phyloP scores from a whole-genome alignment of 2,797 vertebrate species.

The Lepidocolaptes lacrymiger region DNA sequence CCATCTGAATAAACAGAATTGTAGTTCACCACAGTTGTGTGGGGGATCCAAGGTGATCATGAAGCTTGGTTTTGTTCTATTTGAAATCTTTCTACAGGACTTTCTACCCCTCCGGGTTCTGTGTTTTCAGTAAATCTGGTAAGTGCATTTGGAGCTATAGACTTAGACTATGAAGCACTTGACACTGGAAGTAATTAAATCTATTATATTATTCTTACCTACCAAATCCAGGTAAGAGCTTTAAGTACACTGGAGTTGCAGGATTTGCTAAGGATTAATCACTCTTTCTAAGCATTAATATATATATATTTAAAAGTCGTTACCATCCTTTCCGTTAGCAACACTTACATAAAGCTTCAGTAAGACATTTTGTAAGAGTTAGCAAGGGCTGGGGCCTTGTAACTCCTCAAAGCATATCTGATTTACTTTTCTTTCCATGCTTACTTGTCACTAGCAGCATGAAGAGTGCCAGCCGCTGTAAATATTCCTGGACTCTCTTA shows the following conservation, averaged over 20 bases:
- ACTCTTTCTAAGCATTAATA: neutral
- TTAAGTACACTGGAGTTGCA: neutral
- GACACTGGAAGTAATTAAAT: neutral
- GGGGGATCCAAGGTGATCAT: conserved; percentile 79
- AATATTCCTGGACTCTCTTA: neutral
- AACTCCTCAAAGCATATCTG: neutral
- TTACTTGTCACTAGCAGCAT: neutral
- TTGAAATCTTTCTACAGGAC: neutral
- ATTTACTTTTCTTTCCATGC: conserved; percentile 6
- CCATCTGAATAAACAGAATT: conserved; percentile 89
- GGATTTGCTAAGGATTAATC: neutral
- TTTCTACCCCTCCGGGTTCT: neutral
- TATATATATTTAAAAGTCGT: neutral
- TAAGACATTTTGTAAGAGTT: neutral
- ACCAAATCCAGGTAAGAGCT: neutral
- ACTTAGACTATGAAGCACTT: neutral
- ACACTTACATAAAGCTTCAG: neutral
- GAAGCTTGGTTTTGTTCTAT: conserved; percentile 58
- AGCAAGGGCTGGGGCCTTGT: neutral
- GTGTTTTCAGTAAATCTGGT: neutral
- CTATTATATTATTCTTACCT: neutral
- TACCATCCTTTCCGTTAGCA: neutral
- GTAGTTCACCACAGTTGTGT: conserved; percentile 75
- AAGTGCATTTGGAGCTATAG: neutral
- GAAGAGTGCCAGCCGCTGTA: neutral